These are phyloP conservation scores for Himantopus leucocephalus DNA, from an alignment of 2,113 vertebrate species.

Conservation along the genomic window DNA sequence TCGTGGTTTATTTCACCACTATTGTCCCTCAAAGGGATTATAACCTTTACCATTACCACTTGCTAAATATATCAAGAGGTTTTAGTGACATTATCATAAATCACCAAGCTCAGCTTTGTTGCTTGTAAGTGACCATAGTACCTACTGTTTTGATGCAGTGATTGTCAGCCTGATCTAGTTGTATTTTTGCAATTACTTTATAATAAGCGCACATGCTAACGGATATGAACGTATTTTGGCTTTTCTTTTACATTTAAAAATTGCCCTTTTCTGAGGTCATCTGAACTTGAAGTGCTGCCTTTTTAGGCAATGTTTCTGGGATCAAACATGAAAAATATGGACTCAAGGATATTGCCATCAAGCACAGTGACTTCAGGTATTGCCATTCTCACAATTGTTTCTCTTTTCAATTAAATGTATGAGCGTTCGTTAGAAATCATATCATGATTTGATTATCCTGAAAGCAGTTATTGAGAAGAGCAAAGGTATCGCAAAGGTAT, in stretches of 20 bases:
- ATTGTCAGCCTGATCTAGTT: neutral
- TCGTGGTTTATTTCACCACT: slow-evolving; percentile 60
- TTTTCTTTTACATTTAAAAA: neutral
- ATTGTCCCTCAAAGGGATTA: slow-evolving; percentile 62
- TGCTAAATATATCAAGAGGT: slow-evolving; percentile 55
- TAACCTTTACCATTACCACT: slow-evolving; percentile 60
- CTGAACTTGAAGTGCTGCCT: neutral
- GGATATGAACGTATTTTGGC: neutral
- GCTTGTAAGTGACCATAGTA: neutral
- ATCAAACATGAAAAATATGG: neutral
- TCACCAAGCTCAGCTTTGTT: slow-evolving; percentile 36
- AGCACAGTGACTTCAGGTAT: neutral
- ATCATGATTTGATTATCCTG: neutral
- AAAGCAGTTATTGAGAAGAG: neutral
- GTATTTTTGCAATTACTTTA: neutral
- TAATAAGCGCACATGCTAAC: neutral
- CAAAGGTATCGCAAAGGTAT: neutral
- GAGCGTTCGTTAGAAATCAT: neutral
- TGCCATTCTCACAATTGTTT: neutral
- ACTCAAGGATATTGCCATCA: neutral
- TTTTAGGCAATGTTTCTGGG: neutral
- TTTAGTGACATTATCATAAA: slow-evolving; percentile 56
- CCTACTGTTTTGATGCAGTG: neutral
- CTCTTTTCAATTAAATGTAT: neutral
- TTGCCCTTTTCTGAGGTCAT: neutral